Percentiles rank a stretch among this genome's conserved stretches.
These are phyloP conservation scores for Sphaerodactylus townsendi DNA, from an alignment of 2,113 vertebrate species.

Conservation along the genomic window DNA sequence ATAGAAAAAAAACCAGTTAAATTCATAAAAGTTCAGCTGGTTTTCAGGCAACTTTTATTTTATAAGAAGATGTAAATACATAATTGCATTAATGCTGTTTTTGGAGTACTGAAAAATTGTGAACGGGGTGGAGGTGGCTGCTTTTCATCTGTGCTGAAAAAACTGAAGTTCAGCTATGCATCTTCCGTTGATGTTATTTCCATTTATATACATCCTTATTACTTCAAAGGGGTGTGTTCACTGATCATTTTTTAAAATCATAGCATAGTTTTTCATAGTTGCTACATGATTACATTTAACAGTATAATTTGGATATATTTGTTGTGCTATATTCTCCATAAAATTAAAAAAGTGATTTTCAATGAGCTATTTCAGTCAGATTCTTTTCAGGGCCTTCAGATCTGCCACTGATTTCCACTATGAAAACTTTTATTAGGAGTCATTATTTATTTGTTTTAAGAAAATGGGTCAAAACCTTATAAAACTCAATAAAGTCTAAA, in stretches of 20 bases:
- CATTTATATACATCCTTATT: constrained; percentile 37
- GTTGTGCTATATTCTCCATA: constrained; percentile 26
- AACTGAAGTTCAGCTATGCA: background rate
- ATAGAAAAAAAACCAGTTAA: constrained; percentile 46
- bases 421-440: background rate
- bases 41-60: constrained; percentile 43
- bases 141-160: background rate
- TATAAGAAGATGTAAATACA: constrained; percentile 26
- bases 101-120: background rate
- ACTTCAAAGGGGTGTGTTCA: constrained; percentile 12
- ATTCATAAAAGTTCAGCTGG: constrained; percentile 31
- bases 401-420: background rate
- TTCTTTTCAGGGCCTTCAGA: background rate
- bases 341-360: constrained; percentile 30
- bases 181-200: constrained; percentile 8
- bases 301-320: constrained; percentile 51
- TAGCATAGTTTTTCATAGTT: constrained; percentile 36
- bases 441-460: background rate
- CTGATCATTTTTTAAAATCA: constrained; percentile 45
- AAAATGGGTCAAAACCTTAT: background rate
- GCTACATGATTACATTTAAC: constrained; percentile 62
- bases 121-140: background rate
- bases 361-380: constrained; percentile 26
- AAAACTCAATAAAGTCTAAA: background rate
- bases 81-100: constrained; percentile 21